phyloP scores from a whole-genome alignment of 2,888 invertebrate genomes.

The Bombylius discolor region DNA sequence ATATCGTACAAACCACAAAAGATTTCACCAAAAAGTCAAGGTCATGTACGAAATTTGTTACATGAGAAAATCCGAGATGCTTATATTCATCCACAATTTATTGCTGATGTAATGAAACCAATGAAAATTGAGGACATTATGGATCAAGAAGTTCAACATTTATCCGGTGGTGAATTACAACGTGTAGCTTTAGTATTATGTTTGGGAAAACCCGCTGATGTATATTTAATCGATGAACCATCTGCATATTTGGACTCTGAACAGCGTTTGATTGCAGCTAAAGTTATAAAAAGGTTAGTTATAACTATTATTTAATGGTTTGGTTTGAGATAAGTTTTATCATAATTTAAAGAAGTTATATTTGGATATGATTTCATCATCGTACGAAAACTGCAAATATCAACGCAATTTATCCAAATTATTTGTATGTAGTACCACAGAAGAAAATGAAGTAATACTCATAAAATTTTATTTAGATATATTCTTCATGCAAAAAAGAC shows the following conservation, averaged over 20 bases:
- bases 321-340: background rate
- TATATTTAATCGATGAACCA: constrained; percentile 97
- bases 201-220: constrained; percentile 96
- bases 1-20: constrained; percentile 99
- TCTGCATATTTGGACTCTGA: constrained; percentile 99
- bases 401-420: no score
- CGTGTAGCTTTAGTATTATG: constrained; percentile 92
- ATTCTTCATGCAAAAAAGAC: constrained; percentile 99
- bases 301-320: background rate
- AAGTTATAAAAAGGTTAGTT: constrained; percentile 86
- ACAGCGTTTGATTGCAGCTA: constrained; percentile 98
- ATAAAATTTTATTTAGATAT: constrained; percentile 45
- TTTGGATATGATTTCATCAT: no score
- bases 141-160: constrained; percentile 95
- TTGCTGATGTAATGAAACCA: constrained; percentile 98
- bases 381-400: no score
- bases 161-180: constrained; percentile 99
- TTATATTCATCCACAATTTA: constrained; percentile 94
- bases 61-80: constrained; percentile 97
- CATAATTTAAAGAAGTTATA: no score
- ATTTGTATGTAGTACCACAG: no score
- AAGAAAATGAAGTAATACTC: no score
- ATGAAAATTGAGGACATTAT: constrained; percentile 93
- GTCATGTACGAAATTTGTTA: constrained; percentile 79
- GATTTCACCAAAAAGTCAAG: constrained; percentile 94